phyloP scores from a whole-genome alignment of 64 coral and sea anemone species.

The Hydrozoanthus tunicans region DNA sequence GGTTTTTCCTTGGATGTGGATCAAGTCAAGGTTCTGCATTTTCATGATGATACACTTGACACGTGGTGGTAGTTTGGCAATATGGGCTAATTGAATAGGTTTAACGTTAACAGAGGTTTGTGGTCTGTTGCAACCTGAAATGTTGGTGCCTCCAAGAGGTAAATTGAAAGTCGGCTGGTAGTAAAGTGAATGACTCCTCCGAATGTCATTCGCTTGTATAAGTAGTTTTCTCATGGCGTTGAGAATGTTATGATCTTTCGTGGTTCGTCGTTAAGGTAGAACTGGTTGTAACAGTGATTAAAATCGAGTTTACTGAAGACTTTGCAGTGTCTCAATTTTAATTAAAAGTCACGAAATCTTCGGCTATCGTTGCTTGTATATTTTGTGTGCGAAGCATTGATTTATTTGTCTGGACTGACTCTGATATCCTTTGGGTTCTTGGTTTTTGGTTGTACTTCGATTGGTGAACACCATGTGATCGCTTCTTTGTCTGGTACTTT shows the following conservation, averaged over 20 bases:
- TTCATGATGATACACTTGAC: slow-evolving; percentile 31
- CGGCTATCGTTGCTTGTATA: neutral
- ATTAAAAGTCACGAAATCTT: neutral
- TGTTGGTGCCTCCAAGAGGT: slow-evolving; percentile 12
- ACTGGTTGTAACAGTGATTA: slow-evolving; percentile 24
- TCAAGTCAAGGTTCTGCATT: slow-evolving; percentile 45
- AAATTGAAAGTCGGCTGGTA: slow-evolving; percentile 18
- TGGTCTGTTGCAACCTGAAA: slow-evolving; percentile 34
- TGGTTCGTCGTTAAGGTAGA: slow-evolving; percentile 1
- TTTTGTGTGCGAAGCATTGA: neutral
- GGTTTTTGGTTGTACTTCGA: neutral
- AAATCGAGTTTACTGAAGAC: slow-evolving; percentile 18
- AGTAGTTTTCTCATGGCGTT: slow-evolving; percentile 14
- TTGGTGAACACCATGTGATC: neutral
- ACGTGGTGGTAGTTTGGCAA: slow-evolving; percentile 29
- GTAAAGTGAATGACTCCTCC: neutral
- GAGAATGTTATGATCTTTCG: slow-evolving; percentile 35
- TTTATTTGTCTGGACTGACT: slow-evolving; percentile 4
- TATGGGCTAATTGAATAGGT: slow-evolving; percentile 6
- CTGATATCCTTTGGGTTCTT: slow-evolving; percentile 10
- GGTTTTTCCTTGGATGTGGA: neutral
- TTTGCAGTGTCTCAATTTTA: neutral
- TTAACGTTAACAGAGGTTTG: neutral
- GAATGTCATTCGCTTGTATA: neutral
- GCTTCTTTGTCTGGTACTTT: neutral